These are phyloP conservation scores for Varroa destructor DNA, from an alignment of 1,140 invertebrate genomes.

Conservation along the genomic window DNA sequence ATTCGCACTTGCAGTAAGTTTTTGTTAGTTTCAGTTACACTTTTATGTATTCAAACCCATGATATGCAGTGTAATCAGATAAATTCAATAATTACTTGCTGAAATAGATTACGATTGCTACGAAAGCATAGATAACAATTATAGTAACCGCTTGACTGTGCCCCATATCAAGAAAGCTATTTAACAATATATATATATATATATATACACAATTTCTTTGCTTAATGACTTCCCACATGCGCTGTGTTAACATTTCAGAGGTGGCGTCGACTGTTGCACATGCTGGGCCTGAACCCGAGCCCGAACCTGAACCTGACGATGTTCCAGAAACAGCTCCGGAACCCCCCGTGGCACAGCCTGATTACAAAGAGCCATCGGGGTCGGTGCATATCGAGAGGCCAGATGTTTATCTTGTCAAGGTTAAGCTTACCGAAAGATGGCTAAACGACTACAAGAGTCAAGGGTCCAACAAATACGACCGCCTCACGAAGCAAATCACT, in stretches of 20 bases:
- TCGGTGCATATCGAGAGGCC: conserved; percentile 15
- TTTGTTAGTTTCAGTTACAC: neutral
- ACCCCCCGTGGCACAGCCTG: conserved; percentile 18
- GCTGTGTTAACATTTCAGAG: neutral
- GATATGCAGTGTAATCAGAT: neutral
- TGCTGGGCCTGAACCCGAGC: neutral
- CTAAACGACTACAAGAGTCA: conserved; percentile 26
- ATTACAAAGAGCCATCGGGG: conserved; percentile 11
- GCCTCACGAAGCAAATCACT: conserved; percentile 23
- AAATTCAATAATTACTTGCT: neutral
- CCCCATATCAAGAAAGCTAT: no score
- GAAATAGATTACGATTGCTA: neutral
- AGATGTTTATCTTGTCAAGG: conserved; percentile 22
- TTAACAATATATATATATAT: no score
- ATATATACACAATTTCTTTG: neutral
- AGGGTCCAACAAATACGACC: conserved; percentile 26
- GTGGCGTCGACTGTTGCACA: neutral
- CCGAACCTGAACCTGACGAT: conserved; percentile 24
- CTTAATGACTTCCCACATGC: neutral
- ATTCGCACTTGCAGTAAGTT: conserved; percentile 43
- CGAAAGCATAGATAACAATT: no score
- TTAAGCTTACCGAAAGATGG: conserved; percentile 21
- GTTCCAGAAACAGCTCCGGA: conserved; percentile 21
- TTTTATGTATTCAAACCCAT: neutral
- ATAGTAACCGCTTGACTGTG: no score